These are phyloP conservation scores for Rhinopomastus cyanomelas DNA, from an alignment of 2,113 vertebrate species.

Conservation along the genomic window DNA sequence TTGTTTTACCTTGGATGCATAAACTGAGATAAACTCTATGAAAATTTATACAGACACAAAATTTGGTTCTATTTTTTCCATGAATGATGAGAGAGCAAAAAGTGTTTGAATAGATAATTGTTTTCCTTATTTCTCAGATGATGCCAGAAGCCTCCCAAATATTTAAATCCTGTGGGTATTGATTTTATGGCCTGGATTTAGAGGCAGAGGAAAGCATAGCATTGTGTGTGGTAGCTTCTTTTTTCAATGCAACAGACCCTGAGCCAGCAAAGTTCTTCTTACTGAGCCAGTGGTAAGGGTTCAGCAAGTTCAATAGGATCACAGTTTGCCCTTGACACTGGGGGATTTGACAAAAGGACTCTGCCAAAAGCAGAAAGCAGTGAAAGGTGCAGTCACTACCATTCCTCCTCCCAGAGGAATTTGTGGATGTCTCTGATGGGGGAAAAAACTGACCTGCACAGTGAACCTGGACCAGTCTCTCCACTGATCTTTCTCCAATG, in stretches of 20 bases:
- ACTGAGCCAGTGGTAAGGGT: not conserved
- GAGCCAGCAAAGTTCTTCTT: not conserved
- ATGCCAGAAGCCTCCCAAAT: not conserved
- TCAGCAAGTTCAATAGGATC: not conserved
- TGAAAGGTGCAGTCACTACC: not conserved
- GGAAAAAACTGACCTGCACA: not conserved
- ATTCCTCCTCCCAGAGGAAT: not conserved
- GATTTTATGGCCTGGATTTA: not conserved
- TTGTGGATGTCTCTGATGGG: rapidly evolving
- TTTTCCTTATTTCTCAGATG: not conserved
- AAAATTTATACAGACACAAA: not conserved
- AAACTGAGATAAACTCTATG: not conserved
- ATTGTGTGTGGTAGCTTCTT: not conserved
- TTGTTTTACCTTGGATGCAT: not conserved
- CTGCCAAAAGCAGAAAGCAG: not conserved
- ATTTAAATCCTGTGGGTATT: not conserved
- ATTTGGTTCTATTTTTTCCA: not conserved
- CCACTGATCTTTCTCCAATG: not conserved
- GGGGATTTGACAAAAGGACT: not conserved
- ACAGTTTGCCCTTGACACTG: not conserved
- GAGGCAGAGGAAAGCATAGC: not conserved
- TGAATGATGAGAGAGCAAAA: not conserved
- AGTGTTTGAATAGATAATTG: not conserved
- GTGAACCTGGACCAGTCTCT: not conserved
- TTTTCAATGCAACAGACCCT: not conserved